These are phyloP conservation scores for Ophion ventricosus DNA, from an alignment of 2,888 invertebrate genomes.

Conservation along the genomic window DNA sequence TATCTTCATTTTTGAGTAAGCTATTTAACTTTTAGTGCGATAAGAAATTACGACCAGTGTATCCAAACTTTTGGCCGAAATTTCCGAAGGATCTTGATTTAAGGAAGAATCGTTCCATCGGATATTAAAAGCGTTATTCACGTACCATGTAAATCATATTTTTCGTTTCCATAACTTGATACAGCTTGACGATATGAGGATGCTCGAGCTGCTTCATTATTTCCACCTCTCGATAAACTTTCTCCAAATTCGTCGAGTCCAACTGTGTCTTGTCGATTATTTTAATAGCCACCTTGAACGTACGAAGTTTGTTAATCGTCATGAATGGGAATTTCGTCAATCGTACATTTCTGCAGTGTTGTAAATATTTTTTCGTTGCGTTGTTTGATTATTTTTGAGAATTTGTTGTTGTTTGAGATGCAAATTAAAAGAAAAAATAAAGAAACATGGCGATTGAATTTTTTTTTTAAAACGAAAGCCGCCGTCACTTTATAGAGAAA, in stretches of 20 bases:
- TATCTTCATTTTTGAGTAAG: too few relatives aligned
- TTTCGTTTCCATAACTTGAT: slow-evolving; percentile 99
- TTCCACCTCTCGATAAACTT: slow-evolving; percentile 98
- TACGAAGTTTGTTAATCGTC: slow-evolving; percentile 71
- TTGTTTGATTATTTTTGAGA: not conserved
- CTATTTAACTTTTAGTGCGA: too few relatives aligned
- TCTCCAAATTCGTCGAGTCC: slow-evolving; percentile 95
- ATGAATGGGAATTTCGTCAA: not conserved
- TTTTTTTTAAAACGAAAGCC: too few relatives aligned
- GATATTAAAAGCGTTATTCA: too few relatives aligned
- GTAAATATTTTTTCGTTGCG: not conserved
- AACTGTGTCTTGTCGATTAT: slow-evolving; percentile 97
- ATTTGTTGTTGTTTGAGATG: too few relatives aligned
- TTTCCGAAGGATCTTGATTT: too few relatives aligned
- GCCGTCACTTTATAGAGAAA: not conserved
- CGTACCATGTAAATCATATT: slow-evolving; percentile 97
- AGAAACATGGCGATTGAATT: not conserved
- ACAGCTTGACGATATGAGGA: slow-evolving; percentile 98
- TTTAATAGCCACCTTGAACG: slow-evolving; percentile 95
- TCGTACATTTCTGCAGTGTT: not conserved
- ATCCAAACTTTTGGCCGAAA: too few relatives aligned
- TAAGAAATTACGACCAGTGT: too few relatives aligned
- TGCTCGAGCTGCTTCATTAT: slow-evolving; percentile 98
- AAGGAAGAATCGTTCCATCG: too few relatives aligned
- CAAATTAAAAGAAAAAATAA: not conserved